Conservation (phyloP, 1,140 invertebrate species). For the Trinorchestia longiramus region DNA sequence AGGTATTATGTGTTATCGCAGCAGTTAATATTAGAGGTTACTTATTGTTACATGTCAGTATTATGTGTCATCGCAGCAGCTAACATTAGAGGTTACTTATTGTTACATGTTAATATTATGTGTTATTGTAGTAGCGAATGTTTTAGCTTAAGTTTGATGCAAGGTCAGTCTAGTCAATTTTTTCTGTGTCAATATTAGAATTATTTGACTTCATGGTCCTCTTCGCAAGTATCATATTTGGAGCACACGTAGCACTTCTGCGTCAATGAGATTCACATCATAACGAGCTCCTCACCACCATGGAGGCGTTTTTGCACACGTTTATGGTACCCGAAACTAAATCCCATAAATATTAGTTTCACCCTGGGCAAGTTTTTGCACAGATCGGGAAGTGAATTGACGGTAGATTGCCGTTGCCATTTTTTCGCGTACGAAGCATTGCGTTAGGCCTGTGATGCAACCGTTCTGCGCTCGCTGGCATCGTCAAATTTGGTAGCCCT, state of each 20-base stretch:
- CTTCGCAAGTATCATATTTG: neutral
- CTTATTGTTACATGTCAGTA: no score
- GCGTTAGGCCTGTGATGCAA: slow-evolving; percentile 28
- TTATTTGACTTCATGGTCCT: neutral
- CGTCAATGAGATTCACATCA: neutral
- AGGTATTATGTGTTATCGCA: no score
- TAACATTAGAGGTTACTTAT: no score
- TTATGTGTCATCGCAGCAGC: no score
- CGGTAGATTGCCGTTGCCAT: neutral
- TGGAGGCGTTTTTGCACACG: neutral
- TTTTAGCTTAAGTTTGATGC: no score
- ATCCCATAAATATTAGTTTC: neutral
- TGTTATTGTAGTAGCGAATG: no score
- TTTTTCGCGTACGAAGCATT: neutral
- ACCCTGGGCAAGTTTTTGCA: slow-evolving; percentile 32
- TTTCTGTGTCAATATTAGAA: neutral
- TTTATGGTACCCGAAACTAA: neutral
- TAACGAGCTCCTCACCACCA: neutral
- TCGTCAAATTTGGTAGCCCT: slow-evolving; percentile 32
- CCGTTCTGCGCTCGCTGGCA: neutral
- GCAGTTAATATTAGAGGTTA: no score
- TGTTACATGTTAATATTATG: no score
- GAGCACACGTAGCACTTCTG: neutral
- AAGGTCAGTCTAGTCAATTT: no score
- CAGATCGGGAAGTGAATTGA: slow-evolving; percentile 22